Percentiles rank a stretch among this genome's conserved stretches.
Conservation (phyloP, 2,113 vertebrate species). For the Serinus canaria region DNA sequence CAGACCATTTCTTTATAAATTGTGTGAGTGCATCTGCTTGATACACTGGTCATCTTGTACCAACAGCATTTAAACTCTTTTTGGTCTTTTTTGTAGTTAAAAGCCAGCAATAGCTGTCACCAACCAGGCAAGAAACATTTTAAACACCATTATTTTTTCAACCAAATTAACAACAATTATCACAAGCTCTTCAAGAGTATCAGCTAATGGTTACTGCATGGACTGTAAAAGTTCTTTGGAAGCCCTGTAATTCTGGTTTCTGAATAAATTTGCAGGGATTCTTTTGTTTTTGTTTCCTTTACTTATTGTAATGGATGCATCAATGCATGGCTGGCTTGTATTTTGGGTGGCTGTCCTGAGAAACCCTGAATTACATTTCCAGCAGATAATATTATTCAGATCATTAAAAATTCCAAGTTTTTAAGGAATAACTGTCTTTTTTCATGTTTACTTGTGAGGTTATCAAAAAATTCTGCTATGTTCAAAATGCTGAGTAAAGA, state of each 20-base stretch:
- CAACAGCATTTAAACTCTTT: background rate
- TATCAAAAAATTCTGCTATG: background rate
- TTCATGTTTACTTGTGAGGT: fast-evolving
- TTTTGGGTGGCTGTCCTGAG: background rate
- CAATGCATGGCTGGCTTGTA: background rate
- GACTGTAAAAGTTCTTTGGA: background rate
- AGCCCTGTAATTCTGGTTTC: background rate
- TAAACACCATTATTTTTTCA: background rate
- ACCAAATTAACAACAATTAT: background rate
- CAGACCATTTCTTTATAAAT: background rate
- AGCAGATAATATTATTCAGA: background rate
- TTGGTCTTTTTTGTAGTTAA: background rate
- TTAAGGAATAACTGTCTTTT: background rate
- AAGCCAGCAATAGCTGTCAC: background rate
- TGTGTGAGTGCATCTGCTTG: background rate
- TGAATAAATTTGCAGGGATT: background rate
- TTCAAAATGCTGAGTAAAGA: background rate
- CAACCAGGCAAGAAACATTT: background rate
- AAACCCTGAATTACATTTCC: background rate
- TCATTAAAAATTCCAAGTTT: background rate
- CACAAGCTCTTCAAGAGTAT: background rate
- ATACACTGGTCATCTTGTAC: background rate
- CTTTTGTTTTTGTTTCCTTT: background rate
- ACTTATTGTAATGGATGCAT: background rate
- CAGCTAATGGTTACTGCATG: background rate